Conservation (phyloP, 2,797 vertebrate species). For the Picus viridis region DNA sequence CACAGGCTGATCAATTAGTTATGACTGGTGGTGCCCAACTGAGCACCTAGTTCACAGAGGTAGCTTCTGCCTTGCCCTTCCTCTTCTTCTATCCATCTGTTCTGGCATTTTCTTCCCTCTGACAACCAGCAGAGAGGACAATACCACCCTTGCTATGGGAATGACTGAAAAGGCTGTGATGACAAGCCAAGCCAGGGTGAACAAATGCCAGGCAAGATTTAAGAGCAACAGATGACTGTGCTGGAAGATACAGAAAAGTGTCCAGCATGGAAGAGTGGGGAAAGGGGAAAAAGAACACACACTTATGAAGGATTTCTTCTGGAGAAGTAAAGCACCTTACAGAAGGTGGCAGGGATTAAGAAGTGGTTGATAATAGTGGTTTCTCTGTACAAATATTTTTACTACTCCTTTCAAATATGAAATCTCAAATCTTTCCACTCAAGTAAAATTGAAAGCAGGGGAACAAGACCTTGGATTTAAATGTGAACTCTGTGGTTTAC, state of each 20-base stretch:
- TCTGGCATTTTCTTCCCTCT: background rate
- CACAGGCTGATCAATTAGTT: too few relatives aligned
- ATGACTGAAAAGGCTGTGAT: background rate
- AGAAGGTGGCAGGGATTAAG: background rate
- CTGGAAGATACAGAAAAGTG: background rate
- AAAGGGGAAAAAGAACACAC: too few relatives aligned
- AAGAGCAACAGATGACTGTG: background rate
- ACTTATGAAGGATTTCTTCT: background rate
- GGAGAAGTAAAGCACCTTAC: background rate
- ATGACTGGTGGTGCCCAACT: too few relatives aligned
- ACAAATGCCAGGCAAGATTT: background rate
- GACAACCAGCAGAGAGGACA: background rate
- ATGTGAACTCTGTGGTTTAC: background rate
- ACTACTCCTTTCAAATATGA: background rate
- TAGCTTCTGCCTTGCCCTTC: background rate
- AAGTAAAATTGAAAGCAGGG: background rate
- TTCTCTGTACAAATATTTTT: background rate
- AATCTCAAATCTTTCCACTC: background rate
- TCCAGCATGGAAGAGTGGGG: background rate
- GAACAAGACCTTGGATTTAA: background rate
- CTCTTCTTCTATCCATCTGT: background rate
- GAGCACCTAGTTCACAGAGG: background rate
- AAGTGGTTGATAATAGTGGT: fast-evolving
- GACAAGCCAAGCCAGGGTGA: background rate
- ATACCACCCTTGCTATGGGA: background rate